These are phyloP conservation scores for Vanessa atalanta DNA, from an alignment of 1,140 invertebrate genomes.

Conservation along the genomic window DNA sequence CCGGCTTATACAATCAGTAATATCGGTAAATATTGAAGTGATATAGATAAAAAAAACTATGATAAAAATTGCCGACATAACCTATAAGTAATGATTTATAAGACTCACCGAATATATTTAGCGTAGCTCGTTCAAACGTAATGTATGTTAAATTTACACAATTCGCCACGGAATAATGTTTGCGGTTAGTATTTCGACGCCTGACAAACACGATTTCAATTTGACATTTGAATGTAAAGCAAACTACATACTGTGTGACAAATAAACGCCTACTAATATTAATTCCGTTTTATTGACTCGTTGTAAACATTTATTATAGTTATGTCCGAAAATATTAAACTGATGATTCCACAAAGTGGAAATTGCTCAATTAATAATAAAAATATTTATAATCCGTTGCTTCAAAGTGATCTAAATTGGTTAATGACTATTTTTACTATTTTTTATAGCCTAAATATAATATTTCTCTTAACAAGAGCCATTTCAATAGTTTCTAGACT, in stretches of 20 bases:
- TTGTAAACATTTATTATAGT: too few relatives aligned
- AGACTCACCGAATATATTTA: background rate
- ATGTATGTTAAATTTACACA: background rate
- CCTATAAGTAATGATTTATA: slow-evolving; percentile 3
- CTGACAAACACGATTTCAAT: slow-evolving; percentile 15
- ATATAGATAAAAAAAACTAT: background rate
- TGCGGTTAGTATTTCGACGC: slow-evolving; percentile 11
- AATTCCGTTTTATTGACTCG: too few relatives aligned
- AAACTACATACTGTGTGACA: background rate
- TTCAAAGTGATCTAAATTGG: too few relatives aligned
- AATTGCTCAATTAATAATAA: too few relatives aligned
- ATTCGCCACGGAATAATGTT: background rate
- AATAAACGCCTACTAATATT: background rate
- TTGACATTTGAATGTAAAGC: slow-evolving; percentile 16
- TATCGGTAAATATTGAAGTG: slow-evolving; percentile 9
- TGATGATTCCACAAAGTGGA: too few relatives aligned
- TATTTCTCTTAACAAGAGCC: too few relatives aligned
- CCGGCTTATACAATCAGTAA: slow-evolving; percentile 9
- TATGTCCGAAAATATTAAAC: too few relatives aligned
- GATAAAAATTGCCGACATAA: background rate
- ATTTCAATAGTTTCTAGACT: too few relatives aligned
- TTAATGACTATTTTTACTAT: too few relatives aligned
- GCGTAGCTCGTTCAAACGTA: background rate
- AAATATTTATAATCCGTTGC: too few relatives aligned
- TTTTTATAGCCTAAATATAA: too few relatives aligned